Evolutionary conservation across 1,140 invertebrate genomes (phyloP), one percentile per base, ranked within the genome.

Genomic region (Episyrphus balteatus): DNA sequence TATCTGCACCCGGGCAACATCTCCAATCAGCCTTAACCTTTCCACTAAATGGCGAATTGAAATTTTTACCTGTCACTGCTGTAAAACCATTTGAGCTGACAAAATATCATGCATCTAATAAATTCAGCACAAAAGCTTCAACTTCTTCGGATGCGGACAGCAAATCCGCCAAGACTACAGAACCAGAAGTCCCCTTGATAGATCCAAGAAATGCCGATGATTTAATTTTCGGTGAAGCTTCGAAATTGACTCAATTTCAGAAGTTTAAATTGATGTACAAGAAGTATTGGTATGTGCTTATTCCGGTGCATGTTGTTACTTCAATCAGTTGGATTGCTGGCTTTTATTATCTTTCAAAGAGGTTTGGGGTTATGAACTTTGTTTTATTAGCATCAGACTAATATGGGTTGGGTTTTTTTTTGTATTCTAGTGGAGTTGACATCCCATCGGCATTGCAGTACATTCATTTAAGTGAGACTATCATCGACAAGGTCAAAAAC

Each of bases 221-320:
- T 26, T 26, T 26, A 26, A 50, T 66, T 3, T 66, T 66, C 18
- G 62, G 62, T 15, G 62, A 65, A 2, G 50, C 62, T 7, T 61
- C 62, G 0, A 66, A 62, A 18, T 58, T 60, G 54, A 60, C 60
- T 6, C 50, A 93, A 11, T 84, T 90, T 61, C 79, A 88, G 58
- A 81, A 78, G 58, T 92, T 96, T 69, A 96, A 94, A 69, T 73
- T 84, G 59, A 86, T 95, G 80, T 88, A 88, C 59, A 86, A 84
- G 68, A 83, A 95, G 62, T 95, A 97, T 71, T 96, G 92, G 86
- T 92, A 95, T 71, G 82, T 96, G 47, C 63, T 94, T 32, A 71
- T 96, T 47, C 90, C 88, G 30, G 90, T 96, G 1, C 92, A 98
- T 71, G 56, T 88, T 46, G 73, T 82, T 7, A 95, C 92, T 11